Evolutionary conservation across 2,797 vertebrate species (phyloP).

Genomic region (Melanotaenia maccullochi): DNA sequence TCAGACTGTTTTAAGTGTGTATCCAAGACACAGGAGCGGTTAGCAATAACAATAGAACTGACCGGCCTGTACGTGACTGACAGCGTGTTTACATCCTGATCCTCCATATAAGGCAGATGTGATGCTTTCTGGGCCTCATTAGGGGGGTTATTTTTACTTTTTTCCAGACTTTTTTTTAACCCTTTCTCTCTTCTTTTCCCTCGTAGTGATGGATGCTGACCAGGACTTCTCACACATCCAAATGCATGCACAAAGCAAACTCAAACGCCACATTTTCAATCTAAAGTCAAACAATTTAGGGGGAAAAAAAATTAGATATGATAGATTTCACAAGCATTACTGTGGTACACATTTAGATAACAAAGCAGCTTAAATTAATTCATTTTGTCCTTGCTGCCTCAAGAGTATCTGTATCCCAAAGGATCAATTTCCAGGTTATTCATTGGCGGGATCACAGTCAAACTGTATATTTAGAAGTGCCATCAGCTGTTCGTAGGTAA

Average conservation of each 20-base stretch:
- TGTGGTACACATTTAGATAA: conserved; percentile 7
- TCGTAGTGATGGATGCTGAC: conserved; percentile 22
- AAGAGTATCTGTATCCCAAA: conserved; percentile 20
- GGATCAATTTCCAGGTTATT: conserved; percentile 6
- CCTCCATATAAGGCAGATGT: conserved; percentile 61
- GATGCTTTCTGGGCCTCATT: conserved; percentile 39
- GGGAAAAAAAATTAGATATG: not conserved
- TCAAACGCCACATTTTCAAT: not conserved
- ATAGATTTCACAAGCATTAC: not conserved
- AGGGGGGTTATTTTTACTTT: conserved; percentile 55
- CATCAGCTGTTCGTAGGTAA: conserved; percentile 54
- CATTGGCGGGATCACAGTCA: conserved; percentile 16
- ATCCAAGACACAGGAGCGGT: conserved; percentile 9
- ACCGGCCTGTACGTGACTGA: conserved; percentile 28
- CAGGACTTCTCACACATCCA: conserved; percentile 14
- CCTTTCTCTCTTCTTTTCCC: conserved; percentile 11
- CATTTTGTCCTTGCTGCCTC: conserved; percentile 18
- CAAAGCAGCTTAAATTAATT: conserved; percentile 6
- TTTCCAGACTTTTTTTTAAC: conserved; percentile 34
- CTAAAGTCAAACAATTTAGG: too few relatives aligned
- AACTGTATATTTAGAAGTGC: conserved; percentile 54
- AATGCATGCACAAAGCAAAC: not conserved
- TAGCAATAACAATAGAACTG: conserved; percentile 20
- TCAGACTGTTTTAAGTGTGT: conserved; percentile 9
- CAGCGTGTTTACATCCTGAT: conserved; percentile 51